These are phyloP conservation scores for Coluber constrictor DNA, from an alignment of 2,797 vertebrate species.

Conservation along the genomic window DNA sequence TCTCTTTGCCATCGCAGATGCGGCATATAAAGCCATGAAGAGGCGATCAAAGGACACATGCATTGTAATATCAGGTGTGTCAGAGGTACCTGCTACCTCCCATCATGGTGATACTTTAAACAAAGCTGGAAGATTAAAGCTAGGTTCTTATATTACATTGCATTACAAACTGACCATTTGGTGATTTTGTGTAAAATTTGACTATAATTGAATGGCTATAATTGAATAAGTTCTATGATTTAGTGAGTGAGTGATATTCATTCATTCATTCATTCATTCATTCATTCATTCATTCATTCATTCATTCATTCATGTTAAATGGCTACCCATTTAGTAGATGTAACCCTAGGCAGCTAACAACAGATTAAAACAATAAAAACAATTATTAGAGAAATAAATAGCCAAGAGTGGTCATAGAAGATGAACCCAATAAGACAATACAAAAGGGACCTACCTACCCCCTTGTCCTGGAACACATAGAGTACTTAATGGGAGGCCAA, in stretches of 20 bases:
- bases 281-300: background rate
- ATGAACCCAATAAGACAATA: background rate
- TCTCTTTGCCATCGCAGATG: constrained; percentile 95
- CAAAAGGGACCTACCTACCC: background rate
- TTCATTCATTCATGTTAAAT: background rate
- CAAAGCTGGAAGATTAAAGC: background rate
- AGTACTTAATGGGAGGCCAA: background rate
- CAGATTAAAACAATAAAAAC: background rate
- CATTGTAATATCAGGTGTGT: constrained; percentile 91
- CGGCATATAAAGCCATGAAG: constrained; percentile 99
- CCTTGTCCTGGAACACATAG: background rate
- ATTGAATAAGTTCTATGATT: background rate
- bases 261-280: too few relatives aligned
- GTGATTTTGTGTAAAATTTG: background rate
- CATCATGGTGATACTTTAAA: background rate
- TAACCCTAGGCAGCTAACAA: background rate
- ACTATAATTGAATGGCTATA: too few relatives aligned
- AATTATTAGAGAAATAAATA: background rate
- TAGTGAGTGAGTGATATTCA: background rate
- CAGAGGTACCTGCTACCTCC: background rate
- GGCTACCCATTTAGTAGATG: background rate
- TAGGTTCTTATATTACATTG: background rate
- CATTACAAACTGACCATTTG: background rate
- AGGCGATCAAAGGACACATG: constrained; percentile 96
- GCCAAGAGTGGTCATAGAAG: background rate